These are phyloP conservation scores for Mohoua ochrocephala DNA, from an alignment of 2,113 vertebrate species.

Conservation along the genomic window DNA sequence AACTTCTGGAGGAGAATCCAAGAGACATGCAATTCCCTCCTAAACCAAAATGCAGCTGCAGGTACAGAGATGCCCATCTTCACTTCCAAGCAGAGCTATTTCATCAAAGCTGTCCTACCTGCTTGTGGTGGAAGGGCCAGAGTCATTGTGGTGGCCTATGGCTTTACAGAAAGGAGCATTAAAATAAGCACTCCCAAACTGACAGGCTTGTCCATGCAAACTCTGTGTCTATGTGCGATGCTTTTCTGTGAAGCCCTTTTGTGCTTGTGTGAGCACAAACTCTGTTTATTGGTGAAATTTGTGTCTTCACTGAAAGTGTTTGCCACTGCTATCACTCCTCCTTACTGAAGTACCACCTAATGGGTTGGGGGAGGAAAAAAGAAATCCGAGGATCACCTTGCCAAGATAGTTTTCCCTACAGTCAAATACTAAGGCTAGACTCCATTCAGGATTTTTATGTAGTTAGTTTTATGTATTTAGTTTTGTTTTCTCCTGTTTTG, in stretches of 20 bases:
- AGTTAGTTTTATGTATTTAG: neutral
- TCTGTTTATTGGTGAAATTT: neutral
- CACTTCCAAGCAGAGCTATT: neutral
- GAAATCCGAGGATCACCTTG: neutral
- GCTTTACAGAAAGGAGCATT: neutral
- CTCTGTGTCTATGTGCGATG: neutral
- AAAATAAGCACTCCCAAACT: neutral
- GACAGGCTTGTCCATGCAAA: neutral
- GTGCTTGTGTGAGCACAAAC: neutral
- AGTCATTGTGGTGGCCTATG: neutral
- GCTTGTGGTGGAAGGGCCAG: neutral
- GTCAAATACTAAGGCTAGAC: neutral
- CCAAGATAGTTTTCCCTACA: neutral
- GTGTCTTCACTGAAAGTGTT: neutral
- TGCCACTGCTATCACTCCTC: accelerated
- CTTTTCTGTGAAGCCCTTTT: neutral
- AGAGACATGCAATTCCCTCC: neutral
- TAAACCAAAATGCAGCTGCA: neutral
- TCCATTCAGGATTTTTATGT: neutral
- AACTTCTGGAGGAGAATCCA: neutral
- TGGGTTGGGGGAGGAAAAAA: neutral
- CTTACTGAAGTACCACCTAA: neutral
- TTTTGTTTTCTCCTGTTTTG: neutral
- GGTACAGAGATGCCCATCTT: neutral
- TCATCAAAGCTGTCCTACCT: neutral